A percentile compares a stretch with the other conserved stretches of the same genome.
phyloP scores from a whole-genome alignment of 2,113 vertebrate genomes.

The Siphamia tubifer region DNA sequence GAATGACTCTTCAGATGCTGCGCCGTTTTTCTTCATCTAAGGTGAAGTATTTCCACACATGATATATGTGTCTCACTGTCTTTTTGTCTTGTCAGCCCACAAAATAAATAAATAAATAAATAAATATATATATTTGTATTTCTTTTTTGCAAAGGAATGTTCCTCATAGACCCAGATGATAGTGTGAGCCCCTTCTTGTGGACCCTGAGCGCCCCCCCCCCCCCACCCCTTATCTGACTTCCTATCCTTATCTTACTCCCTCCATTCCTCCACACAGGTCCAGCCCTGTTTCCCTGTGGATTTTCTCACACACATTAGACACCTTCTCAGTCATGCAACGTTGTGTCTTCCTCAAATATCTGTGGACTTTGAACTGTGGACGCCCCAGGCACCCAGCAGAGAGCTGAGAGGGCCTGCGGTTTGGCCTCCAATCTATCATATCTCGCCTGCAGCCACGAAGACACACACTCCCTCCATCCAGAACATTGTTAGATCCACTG shows the following conservation, averaged over 20 bases:
- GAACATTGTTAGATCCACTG: conserved; percentile 17
- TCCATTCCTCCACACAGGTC: conserved; percentile 9
- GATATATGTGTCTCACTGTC: too few species aligned
- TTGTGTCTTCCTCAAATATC: conserved; percentile 42
- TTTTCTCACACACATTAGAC: conserved; percentile 29
- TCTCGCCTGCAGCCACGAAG: conserved; percentile 51
- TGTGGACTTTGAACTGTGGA: conserved; percentile 53
- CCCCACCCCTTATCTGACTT: too few species aligned
- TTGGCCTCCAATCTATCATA: conserved; percentile 59
- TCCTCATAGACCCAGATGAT: conserved; percentile 17
- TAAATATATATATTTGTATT: too few species aligned
- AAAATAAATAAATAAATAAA: too few species aligned
- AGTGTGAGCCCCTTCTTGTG: too few species aligned
- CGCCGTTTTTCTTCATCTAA: too few species aligned
- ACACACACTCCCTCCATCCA: conserved; percentile 20
- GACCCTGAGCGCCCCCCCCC: too few species aligned
- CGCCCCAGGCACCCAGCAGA: conserved; percentile 47
- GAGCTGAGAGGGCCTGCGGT: conserved; percentile 46
- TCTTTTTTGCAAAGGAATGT: too few species aligned
- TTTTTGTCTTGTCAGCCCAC: too few species aligned
- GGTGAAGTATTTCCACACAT: too few species aligned
- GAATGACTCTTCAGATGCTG: too few species aligned
- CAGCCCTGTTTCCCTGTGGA: conserved; percentile 16
- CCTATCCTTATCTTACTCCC: conserved; percentile 24
- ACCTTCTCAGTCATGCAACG: conserved; percentile 17